Percentiles rank a stretch among this genome's conserved stretches.
phyloP scores from a whole-genome alignment of 2,113 vertebrate species.

The Tetrao urogallus region DNA sequence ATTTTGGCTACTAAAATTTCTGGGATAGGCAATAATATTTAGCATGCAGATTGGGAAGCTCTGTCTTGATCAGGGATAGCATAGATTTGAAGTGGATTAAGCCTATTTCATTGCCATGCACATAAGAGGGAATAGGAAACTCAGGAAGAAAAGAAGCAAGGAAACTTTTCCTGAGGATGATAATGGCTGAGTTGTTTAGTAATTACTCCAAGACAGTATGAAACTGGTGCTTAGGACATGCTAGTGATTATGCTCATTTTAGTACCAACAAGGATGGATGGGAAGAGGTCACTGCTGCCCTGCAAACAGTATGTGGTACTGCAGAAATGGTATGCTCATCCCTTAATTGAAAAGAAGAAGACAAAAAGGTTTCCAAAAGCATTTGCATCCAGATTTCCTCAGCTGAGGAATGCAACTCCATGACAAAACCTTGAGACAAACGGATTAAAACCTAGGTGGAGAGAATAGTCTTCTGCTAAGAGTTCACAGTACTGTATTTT shows the following conservation, averaged over 20 bases:
- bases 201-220: background rate
- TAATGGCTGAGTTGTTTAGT: background rate
- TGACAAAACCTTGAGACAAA: slow-evolving; percentile 12
- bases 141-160: background rate
- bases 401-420: background rate
- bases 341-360: slow-evolving; percentile 5
- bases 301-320: background rate
- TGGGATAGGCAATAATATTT: background rate
- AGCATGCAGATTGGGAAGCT: background rate
- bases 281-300: background rate
- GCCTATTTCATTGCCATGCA: background rate
- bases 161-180: background rate
- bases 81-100: background rate
- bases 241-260: background rate
- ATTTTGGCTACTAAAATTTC: background rate
- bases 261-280: background rate
- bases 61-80: background rate
- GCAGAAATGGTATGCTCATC: background rate
- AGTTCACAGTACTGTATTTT: background rate
- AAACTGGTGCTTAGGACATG: background rate
- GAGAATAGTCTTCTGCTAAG: background rate
- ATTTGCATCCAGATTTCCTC: background rate
- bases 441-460: background rate
- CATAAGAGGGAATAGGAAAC: background rate
- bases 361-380: background rate